These are phyloP conservation scores for Takifugu ocellatus DNA, from an alignment of 2,797 vertebrate genomes.

Conservation along the genomic window DNA sequence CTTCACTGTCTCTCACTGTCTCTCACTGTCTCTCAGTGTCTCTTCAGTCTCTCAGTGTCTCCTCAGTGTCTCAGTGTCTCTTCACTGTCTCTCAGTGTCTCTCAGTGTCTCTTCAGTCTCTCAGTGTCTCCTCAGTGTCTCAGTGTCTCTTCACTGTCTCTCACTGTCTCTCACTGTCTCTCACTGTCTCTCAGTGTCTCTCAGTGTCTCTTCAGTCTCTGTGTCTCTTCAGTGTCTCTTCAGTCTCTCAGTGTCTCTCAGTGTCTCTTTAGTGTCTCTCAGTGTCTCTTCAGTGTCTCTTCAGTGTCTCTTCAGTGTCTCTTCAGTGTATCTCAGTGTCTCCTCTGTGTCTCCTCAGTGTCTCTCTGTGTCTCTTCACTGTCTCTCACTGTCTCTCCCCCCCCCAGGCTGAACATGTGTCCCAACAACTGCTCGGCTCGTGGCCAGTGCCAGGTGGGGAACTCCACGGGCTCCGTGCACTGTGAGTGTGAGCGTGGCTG, in stretches of 20 bases:
- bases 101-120: not conserved
- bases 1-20: too few relatives aligned
- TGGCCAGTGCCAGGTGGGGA: slow-evolving; percentile 79
- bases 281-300: slow-evolving; percentile 36
- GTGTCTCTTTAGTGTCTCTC: too few relatives aligned
- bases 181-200: too few relatives aligned
- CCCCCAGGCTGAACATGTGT: slow-evolving; percentile 83
- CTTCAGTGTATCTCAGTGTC: slow-evolving; percentile 91
- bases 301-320: slow-evolving; percentile 83
- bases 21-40: not conserved
- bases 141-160: too few relatives aligned
- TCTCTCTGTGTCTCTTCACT: not conserved
- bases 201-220: too few relatives aligned
- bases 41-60: not conserved
- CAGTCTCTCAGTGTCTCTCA: too few relatives aligned
- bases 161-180: too few relatives aligned
- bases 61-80: not conserved
- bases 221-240: too few relatives aligned
- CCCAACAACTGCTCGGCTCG: slow-evolving; percentile 91
- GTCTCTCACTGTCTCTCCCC: not conserved
- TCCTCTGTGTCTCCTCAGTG: not conserved
- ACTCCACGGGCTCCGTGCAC: slow-evolving; percentile 64
- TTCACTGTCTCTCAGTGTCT: not conserved
- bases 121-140: too few relatives aligned
- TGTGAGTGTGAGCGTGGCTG: slow-evolving; percentile 85